Base-by-base conservation (phyloP, 2,113 vertebrate species). In the Equus przewalskii region DNA sequence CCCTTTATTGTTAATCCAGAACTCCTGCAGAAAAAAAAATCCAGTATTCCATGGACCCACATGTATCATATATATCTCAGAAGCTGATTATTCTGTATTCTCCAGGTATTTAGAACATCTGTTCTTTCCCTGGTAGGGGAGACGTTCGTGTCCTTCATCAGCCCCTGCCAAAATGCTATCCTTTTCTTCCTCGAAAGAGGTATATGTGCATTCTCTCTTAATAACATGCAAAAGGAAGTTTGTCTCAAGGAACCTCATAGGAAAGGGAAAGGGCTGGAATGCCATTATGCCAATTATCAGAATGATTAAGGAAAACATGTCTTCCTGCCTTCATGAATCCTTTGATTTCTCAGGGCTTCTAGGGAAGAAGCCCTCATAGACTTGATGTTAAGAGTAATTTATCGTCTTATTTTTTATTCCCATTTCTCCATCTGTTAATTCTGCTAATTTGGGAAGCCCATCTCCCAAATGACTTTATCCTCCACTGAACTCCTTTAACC, bases 401-500 rank as follows among this genome's bases (percentile, higher is more conserved):
- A 33, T 78, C 19, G 7, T 33, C 81, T 26, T 73, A 41, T 72
- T 46, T 84, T 26, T 75, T 41, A 26, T 14, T 69, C 30, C n/a
- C 22, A 72, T 44, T 36, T 89, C 28, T 33, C 22, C 26, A 26
- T 51, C 33, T 91, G 26, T 82, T 91, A 73, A 49, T 73, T n/a
- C 60, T 79, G 36, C 46, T 60, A 44, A n/a, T 56, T 67, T 46
- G 81, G 8, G 67, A 90, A 94, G 16, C n/a, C 72, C 58, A 44
- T 58, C 22, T 87, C 73, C 70, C 83, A 82, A 82, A 46, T 24
- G 78, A 65, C 44, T 91, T 95, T 60, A 41, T 60, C 49, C 41
- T 88, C 44, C 67, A 46, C 58, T 69, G 58, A 96, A 64, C 60
- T 91, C 60, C 62, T 87, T 88, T 96, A 94, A 95, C 94, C 98